phyloP scores from a whole-genome alignment of 2,888 invertebrate genomes.

The Dynastes tityus region DNA sequence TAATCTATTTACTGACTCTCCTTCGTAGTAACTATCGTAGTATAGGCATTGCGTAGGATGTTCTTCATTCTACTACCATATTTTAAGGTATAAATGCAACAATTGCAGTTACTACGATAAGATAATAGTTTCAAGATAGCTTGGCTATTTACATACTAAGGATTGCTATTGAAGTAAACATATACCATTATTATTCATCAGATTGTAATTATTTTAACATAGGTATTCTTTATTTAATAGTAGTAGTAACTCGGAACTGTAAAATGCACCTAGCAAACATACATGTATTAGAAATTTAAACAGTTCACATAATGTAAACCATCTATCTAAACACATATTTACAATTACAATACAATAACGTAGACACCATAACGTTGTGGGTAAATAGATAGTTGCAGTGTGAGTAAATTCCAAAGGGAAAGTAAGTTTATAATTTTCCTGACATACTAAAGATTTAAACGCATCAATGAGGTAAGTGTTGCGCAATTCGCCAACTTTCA shows the following conservation, averaged over 20 bases:
- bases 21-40: too few relatives aligned
- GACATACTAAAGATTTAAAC: slow-evolving; percentile 62
- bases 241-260: neutral
- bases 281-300: slow-evolving; percentile 7
- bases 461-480: slow-evolving; percentile 66
- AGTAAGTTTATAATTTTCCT: slow-evolving; percentile 61
- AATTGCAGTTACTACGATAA: too few relatives aligned
- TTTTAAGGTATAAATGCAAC: too few relatives aligned
- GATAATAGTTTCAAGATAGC: too few relatives aligned
- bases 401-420: slow-evolving; percentile 55
- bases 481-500: slow-evolving; percentile 64
- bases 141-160: too few relatives aligned
- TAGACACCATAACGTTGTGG: slow-evolving; percentile 22
- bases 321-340: slow-evolving; percentile 4
- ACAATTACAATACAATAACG: neutral
- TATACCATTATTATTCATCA: too few relatives aligned
- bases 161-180: too few relatives aligned
- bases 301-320: slow-evolving; percentile 16
- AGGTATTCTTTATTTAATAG: too few relatives aligned
- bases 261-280: neutral
- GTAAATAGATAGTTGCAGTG: slow-evolving; percentile 32
- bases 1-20: too few relatives aligned
- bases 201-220: too few relatives aligned
- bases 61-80: too few relatives aligned
- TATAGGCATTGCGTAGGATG: too few relatives aligned